Percentiles rank a stretch among this genome's conserved stretches.
phyloP scores from a whole-genome alignment of 2,113 vertebrate species.

The Malaclemys terrapin region DNA sequence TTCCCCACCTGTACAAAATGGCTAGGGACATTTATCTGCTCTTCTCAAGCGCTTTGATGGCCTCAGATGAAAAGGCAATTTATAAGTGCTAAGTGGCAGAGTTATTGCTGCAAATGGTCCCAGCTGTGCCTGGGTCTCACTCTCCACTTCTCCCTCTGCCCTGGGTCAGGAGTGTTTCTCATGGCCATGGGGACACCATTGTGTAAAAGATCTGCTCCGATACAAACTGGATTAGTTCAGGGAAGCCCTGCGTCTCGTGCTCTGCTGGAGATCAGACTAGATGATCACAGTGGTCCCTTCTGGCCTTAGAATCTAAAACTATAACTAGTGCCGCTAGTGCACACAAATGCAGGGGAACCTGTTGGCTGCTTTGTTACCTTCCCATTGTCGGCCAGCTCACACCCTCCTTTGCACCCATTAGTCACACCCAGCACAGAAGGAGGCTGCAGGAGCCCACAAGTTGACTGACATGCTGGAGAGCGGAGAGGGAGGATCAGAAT shows the following conservation, averaged over 20 bases:
- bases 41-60: background rate
- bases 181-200: too few species aligned
- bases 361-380: background rate
- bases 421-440: background rate
- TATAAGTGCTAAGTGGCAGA: background rate
- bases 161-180: background rate
- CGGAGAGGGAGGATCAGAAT: background rate
- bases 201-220: too few species aligned
- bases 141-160: background rate
- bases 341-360: background rate
- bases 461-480: background rate
- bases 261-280: too few species aligned
- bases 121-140: too few species aligned
- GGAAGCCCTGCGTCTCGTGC: too few species aligned
- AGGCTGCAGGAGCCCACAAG: too few species aligned
- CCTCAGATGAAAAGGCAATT: background rate
- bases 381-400: background rate
- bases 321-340: background rate
- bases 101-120: background rate
- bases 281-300: too few species aligned
- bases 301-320: too few species aligned
- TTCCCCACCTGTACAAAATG: accelerated
- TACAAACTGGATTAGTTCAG: too few species aligned
- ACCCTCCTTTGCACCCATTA: background rate
- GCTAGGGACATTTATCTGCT: background rate